These are phyloP conservation scores for Lepidothrix coronata DNA, from an alignment of 2,113 vertebrate species.

Conservation along the genomic window DNA sequence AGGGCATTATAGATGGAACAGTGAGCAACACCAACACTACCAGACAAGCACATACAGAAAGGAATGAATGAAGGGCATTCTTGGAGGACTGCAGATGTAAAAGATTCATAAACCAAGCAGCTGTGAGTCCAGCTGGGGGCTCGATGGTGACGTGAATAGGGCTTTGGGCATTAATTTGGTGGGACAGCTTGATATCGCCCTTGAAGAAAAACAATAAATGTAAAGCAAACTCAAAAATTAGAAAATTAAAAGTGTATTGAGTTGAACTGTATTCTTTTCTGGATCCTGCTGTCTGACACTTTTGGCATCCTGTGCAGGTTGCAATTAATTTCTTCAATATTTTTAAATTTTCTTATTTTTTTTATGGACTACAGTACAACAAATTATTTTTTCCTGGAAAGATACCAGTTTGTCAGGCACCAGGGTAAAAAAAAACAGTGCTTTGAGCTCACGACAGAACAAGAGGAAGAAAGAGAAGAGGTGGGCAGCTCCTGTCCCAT, in stretches of 20 bases:
- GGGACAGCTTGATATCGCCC: not conserved
- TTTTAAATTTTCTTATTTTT: not conserved
- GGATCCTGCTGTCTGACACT: not conserved
- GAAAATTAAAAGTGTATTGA: not conserved
- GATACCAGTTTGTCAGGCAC: not conserved
- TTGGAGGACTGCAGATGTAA: conserved; percentile 34
- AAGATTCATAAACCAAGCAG: conserved; percentile 39
- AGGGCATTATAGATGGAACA: conserved; percentile 8
- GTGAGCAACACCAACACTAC: not conserved
- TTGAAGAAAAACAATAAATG: not conserved
- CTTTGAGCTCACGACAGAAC: not conserved
- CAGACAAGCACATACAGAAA: not conserved
- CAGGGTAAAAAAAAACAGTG: not conserved
- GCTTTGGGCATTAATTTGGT: conserved; percentile 35
- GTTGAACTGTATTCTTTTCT: not conserved
- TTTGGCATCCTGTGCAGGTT: not conserved
- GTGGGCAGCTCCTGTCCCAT: not conserved
- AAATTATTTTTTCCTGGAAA: not conserved
- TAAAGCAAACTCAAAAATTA: conserved; percentile 10
- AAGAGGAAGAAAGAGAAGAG: not conserved
- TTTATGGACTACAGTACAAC: not conserved
- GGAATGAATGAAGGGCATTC: conserved; percentile 32
- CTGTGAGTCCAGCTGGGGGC: conserved; percentile 33
- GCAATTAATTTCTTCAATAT: not conserved
- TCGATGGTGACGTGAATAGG: not conserved